Base-by-base conservation (phyloP, 2,888 invertebrate species). In the Ennomos quercinarius region DNA sequence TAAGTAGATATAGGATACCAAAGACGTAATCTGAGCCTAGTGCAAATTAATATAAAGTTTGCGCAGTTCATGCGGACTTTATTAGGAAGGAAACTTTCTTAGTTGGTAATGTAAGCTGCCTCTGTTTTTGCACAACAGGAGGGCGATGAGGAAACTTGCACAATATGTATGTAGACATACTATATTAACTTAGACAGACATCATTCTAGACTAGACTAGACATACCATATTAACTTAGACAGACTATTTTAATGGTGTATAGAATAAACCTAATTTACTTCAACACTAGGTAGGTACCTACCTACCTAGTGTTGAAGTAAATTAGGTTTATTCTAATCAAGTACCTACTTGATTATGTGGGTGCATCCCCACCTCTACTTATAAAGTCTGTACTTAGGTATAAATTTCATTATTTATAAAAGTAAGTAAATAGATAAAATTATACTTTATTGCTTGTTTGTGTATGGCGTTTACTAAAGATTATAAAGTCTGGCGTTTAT, bases 1-100 rank as follows among this genome's bases (percentile, higher is more conserved):
- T 64, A 67, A 48, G 55, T 47, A 64, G 64, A 65, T 69, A 67
- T 67, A 66, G 64, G 62, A 64, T 65, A 64, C 60, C 58, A 61
- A 51, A 61, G 60, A 63, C 63, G 67, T 67, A 58, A 63, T 63
- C 62, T 63, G 58, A 63, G 50, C 54, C 62, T 63, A 63, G 62
- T 62, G 58, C 57, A 57, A 57, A 62, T 64, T 62, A 57, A 64
- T 64, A 59, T 64, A 61, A 64, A 61, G 59, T 64, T 59, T 54
- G 53, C 59, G 61, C 61, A 50, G 61, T 64, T 53, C 57, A 45
- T 55, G 60, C 50, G 44, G 57, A 64, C 50, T 64, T 67, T 60
- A 63, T 67, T 55, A 58, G 41, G 62, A 58, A 63, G 58, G 62
- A 58, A 63, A 58, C 48, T 63, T 63, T 39, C 55, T 55, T 48